These are phyloP conservation scores for Miichthys miiuy DNA, from an alignment of 2,797 vertebrate species.

Conservation along the genomic window DNA sequence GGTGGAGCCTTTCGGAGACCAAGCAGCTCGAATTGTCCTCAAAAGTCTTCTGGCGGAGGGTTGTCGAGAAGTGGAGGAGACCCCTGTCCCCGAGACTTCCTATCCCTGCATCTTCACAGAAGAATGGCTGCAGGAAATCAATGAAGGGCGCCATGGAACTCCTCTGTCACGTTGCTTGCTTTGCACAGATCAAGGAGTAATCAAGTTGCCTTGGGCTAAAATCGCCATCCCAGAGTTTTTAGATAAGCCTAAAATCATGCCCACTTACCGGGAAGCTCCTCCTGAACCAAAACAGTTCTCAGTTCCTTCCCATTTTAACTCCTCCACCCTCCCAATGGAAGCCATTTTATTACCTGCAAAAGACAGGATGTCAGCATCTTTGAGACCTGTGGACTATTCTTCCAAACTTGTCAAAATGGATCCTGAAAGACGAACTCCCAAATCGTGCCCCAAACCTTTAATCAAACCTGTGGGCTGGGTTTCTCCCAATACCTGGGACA, in stretches of 20 bases:
- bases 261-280: slow-evolving; percentile 53
- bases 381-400: slow-evolving; percentile 70
- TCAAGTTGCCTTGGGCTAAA: slow-evolving; percentile 88
- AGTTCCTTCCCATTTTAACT: slow-evolving; percentile 63
- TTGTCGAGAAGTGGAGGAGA: slow-evolving; percentile 87
- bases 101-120: slow-evolving; percentile 91
- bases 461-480: slow-evolving; percentile 82
- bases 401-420: slow-evolving; percentile 88
- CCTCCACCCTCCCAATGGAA: slow-evolving; percentile 80
- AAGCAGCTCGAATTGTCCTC: slow-evolving; percentile 89
- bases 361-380: slow-evolving; percentile 78
- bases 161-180: slow-evolving; percentile 90
- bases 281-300: slow-evolving; percentile 57
- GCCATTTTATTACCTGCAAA: slow-evolving; percentile 70
- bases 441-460: slow-evolving; percentile 61
- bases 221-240: slow-evolving; percentile 92
- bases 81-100: slow-evolving; percentile 86
- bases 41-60: slow-evolving; percentile 92
- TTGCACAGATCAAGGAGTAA: slow-evolving; percentile 90
- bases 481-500: slow-evolving; percentile 86
- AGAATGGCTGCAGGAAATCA: slow-evolving; percentile 91
- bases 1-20: slow-evolving; percentile 90
- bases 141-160: slow-evolving; percentile 80
- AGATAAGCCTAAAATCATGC: slow-evolving; percentile 80
- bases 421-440: slow-evolving; percentile 71